Evolutionary conservation across 2,113 vertebrate genomes (phyloP).

Genomic region (Esox niger): DNA sequence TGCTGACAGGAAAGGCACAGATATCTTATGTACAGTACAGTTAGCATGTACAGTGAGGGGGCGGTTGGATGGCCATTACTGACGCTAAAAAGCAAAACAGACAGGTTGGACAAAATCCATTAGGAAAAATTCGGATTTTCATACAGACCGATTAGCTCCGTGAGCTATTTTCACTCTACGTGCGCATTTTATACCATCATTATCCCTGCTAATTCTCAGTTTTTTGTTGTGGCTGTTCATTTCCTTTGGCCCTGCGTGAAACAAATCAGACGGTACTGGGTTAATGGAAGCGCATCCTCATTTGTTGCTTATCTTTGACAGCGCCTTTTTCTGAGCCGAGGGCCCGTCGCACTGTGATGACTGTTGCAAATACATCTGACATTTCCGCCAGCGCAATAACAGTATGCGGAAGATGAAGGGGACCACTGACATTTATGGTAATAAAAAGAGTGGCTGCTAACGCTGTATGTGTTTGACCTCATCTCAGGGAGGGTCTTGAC

Average conservation of each 20-base stretch:
- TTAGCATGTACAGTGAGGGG: slow-evolving; percentile 8
- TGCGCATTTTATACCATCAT: not conserved
- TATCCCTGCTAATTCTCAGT: not conserved
- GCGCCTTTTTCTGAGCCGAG: slow-evolving; percentile 17
- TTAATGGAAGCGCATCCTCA: not conserved
- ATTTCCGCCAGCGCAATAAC: slow-evolving; percentile 69
- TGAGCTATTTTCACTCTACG: too few relatives aligned
- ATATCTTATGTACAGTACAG: slow-evolving; percentile 50
- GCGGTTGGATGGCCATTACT: slow-evolving; percentile 21
- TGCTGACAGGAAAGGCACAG: slow-evolving; percentile 24
- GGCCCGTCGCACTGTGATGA: slow-evolving; percentile 42
- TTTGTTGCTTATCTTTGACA: slow-evolving; percentile 14
- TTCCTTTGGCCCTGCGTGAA: slow-evolving; percentile 9
- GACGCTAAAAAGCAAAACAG: slow-evolving; percentile 35
- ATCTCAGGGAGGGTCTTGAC: slow-evolving; percentile 63
- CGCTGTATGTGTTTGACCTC: slow-evolving; percentile 68
- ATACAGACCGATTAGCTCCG: slow-evolving; percentile 12
- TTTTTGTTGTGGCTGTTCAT: not conserved
- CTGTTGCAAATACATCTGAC: slow-evolving; percentile 69
- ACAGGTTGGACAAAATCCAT: slow-evolving; percentile 6
- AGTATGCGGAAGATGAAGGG: slow-evolving; percentile 66
- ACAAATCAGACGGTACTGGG: not conserved
- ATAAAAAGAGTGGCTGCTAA: slow-evolving; percentile 64
- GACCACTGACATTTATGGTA: slow-evolving; percentile 79
- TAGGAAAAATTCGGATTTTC: slow-evolving; percentile 22